Evolutionary conservation across 1,140 invertebrate species (phyloP).

Genomic region (Scaptomyza graminum): DNA sequence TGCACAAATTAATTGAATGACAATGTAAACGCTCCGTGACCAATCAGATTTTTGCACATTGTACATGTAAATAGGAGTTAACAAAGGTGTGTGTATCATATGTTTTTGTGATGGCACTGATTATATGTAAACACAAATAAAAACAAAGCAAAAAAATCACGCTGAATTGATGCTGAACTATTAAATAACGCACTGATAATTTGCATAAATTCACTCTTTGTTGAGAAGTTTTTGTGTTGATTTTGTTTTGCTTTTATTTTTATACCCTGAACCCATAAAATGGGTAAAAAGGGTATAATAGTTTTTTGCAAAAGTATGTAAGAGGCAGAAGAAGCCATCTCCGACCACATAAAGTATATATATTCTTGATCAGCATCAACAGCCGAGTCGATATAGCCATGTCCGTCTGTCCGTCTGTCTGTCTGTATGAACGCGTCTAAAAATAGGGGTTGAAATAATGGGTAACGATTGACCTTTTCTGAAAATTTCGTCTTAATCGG

Average conservation of each 20-base stretch:
- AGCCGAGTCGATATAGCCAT: too few species aligned
- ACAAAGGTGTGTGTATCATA: slow-evolving; percentile 13
- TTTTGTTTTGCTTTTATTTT: slow-evolving; percentile 13
- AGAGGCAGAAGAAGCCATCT: too few species aligned
- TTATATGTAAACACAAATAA: slow-evolving; percentile 28
- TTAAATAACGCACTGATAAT: slow-evolving; percentile 58
- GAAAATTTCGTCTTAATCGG: too few species aligned
- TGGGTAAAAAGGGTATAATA: too few species aligned
- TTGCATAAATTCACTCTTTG: slow-evolving; percentile 62
- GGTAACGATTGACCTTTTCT: too few species aligned
- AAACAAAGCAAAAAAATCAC: slow-evolving; percentile 18
- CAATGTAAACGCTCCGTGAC: not conserved
- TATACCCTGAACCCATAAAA: too few species aligned
- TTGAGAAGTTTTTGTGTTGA: slow-evolving; percentile 29
- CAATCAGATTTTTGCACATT: not conserved
- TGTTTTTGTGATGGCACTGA: slow-evolving; percentile 20
- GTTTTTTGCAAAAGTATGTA: too few species aligned
- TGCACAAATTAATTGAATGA: not conserved
- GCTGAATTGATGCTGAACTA: slow-evolving; percentile 39
- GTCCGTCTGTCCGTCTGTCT: too few species aligned
- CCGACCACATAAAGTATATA: too few species aligned
- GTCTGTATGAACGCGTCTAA: too few species aligned
- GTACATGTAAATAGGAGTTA: not conserved
- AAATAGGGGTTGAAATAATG: too few species aligned
- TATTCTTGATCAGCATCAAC: too few species aligned